Evolutionary conservation across 2,888 invertebrate species (phyloP), one percentile per base, ranked within the genome.

Genomic region (Polydrusus tereticollis): DNA sequence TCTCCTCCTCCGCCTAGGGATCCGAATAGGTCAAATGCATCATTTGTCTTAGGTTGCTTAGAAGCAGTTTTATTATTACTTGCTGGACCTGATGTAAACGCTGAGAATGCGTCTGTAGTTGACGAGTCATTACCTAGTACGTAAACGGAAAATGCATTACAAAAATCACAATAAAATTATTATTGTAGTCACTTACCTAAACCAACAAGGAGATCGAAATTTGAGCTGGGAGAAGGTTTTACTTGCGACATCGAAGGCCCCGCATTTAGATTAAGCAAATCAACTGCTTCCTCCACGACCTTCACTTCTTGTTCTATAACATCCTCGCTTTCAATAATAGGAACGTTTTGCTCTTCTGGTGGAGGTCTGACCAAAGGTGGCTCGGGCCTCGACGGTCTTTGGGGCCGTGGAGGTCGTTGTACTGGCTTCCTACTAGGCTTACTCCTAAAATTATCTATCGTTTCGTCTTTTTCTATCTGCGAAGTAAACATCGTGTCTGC

Each of bases 381-480:
- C 3, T 82, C 77, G 12, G 85, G 83, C 60, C 82, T 82, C 10
- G 82, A 80, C 52, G 87, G 84, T 59, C 86, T 82, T 60, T 85
- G 84, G 6, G 87, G 86, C n/a, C 69, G 58, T 4, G 86, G 86
- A 65, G 84, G 84, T 69, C 83, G 77, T 43, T 74, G 75, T 23
- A 78, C 75, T 55, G 76, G 72, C 63, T 79, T 78, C 60, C 78
- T 82, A 7, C 79, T 75, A 14, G 86, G 86, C 78, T 86, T 87
- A 66, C 87, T 87, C 23, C 87, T 93, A 83, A 95, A 95, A 82
- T 93, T 94, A 80, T 95, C 95, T 23, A 93, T 87, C 79, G 93
- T 92, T 84, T 95, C 95, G 74, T 94, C 94, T 85, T 92, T 91
- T 83, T 96, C 96, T 66, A 94, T 84, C 66, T 91, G 91, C 0